phyloP scores from a whole-genome alignment of 1,140 invertebrate genomes.

The Thaumetopoea pityocampa region DNA sequence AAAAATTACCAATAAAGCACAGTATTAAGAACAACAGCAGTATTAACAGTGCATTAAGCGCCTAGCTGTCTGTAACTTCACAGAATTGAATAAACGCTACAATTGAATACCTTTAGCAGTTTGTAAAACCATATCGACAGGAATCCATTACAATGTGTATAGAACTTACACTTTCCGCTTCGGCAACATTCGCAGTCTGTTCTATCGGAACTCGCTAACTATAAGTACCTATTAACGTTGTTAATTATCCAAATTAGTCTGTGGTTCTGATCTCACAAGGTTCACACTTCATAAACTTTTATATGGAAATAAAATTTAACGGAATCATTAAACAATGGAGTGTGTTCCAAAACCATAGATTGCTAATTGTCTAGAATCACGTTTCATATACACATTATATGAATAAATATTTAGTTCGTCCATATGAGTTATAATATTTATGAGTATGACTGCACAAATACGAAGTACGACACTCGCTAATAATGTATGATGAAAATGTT shows the following conservation, averaged over 20 bases:
- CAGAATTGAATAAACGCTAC: constrained; percentile 6
- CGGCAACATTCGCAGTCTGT: constrained; percentile 11
- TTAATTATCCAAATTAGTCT: constrained; percentile 48
- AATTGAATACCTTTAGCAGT: constrained; percentile 17
- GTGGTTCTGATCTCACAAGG: constrained; percentile 50
- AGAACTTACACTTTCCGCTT: neutral
- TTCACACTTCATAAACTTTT: constrained; percentile 35
- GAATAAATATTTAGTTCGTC: no score
- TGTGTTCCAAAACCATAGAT: no score
- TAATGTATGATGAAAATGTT: no score
- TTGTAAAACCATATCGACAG: constrained; percentile 15
- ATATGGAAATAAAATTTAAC: neutral
- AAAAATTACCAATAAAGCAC: no score
- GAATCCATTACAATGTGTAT: constrained; percentile 2
- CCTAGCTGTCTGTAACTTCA: constrained; percentile 22
- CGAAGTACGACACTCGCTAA: no score
- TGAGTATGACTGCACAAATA: no score
- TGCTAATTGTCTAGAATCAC: no score
- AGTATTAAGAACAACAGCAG: neutral
- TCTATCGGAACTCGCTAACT: constrained; percentile 15
- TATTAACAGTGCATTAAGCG: constrained; percentile 11
- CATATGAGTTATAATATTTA: no score
- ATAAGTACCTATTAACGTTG: constrained; percentile 39
- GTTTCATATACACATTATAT: no score
- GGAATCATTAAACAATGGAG: neutral